Evolutionary conservation across 2,888 invertebrate genomes (phyloP), one percentile per base, ranked within the genome.

Genomic region (Cyclophora punctaria): DNA sequence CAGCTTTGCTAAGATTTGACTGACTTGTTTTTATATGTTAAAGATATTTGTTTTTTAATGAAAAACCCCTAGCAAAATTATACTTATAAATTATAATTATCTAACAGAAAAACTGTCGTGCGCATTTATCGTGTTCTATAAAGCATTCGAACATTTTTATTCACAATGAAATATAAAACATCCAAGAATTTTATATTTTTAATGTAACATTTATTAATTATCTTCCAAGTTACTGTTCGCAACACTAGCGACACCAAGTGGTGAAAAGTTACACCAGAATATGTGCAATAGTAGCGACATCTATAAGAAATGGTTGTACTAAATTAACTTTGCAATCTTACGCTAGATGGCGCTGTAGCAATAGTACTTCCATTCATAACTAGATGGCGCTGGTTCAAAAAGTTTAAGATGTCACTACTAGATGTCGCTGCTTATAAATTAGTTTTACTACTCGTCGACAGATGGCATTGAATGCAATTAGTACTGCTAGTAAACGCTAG

Each of bases 401-500:
- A 20, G 20, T 43, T 5, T 5, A n/a, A 7, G 7, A 43, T 64
- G 59, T 46, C 57, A 34, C 7, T 48, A 34, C 1, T 3, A 34
- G 44, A 6, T 0, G 0, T 5, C n/a, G 20, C 20, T 20, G 20
- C 20, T 20, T 20, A 20, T 2, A 20, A 20, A 20, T 20, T 20
- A 20, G 20, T 20, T 20, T 20, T 20, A 2, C 20, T 2, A 20
- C 20, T 20, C 20, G 20, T 20, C 20, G 20, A 20, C 20, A 20
- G 20, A 20, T 20, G 20, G 20, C 20, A 2, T 20, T 20, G 2
- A 20, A 20, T 20, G 20, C 20, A 20, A 20, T 20, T 20, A 20
- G 20, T 0, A 0, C 0, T 3, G 2, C 56, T 60, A 57, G 34
- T 63, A 2, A 3, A 41, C 35, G 45, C 45, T 49, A 69, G 71